Conservation (phyloP, 2,888 invertebrate genomes). For the Heliconius sara region DNA sequence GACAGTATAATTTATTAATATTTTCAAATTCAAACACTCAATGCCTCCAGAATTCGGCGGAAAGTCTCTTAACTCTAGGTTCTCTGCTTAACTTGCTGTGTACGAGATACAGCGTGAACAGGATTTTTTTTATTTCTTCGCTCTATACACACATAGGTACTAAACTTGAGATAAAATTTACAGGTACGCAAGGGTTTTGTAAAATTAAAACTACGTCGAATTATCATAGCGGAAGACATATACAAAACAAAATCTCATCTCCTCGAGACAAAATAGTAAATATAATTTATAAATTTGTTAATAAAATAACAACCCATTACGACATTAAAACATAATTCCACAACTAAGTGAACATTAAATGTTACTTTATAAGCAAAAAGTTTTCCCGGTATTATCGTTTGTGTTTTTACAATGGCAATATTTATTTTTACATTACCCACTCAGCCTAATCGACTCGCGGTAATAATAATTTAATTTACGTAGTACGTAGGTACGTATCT, state of each 20-base stretch:
- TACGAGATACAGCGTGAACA: neutral
- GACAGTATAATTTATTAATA: too few relatives aligned
- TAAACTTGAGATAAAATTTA: neutral
- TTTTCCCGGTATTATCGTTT: slow-evolving; percentile 56
- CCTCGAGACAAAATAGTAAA: slow-evolving; percentile 67
- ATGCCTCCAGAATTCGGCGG: too few relatives aligned
- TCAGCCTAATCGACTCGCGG: slow-evolving; percentile 26
- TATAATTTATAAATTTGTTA: slow-evolving; percentile 81
- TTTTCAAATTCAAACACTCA: too few relatives aligned
- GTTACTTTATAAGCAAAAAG: slow-evolving; percentile 74
- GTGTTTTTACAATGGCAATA: slow-evolving; percentile 59
- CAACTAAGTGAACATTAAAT: slow-evolving; percentile 76
- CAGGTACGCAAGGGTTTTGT: neutral
- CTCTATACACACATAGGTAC: too few relatives aligned
- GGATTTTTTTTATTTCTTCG: too few relatives aligned
- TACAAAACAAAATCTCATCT: slow-evolving; percentile 71
- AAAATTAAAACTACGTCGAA: neutral
- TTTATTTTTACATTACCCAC: slow-evolving; percentile 65
- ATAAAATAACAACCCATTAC: slow-evolving; percentile 71
- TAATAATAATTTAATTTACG: slow-evolving; percentile 26
- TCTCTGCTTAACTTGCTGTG: too few relatives aligned
- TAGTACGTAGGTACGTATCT: slow-evolving; percentile 1
- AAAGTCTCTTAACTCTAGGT: too few relatives aligned
- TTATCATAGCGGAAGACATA: slow-evolving; percentile 55
- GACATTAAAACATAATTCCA: slow-evolving; percentile 67